phyloP scores from a whole-genome alignment of 2,888 invertebrate genomes.

The Torymus tubicola region DNA sequence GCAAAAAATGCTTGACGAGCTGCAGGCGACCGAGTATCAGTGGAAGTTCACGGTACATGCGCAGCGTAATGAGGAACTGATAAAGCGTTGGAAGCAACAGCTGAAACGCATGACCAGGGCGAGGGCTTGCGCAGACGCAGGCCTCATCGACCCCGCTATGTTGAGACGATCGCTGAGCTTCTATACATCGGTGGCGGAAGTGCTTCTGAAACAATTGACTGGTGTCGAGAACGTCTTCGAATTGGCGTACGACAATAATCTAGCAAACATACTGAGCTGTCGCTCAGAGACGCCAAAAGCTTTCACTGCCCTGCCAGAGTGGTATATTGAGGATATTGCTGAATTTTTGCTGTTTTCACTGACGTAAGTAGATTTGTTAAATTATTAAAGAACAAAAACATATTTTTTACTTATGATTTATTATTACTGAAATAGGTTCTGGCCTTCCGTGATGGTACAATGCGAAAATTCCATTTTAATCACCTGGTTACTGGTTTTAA shows the following conservation, averaged over 20 bases:
- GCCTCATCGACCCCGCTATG: conserved; percentile 89
- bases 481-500: conserved; percentile 91
- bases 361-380: conserved; percentile 83
- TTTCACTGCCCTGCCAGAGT: conserved; percentile 96
- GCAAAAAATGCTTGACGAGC: conserved; percentile 91
- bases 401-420: conserved; percentile 9
- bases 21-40: conserved; percentile 87
- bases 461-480: conserved; percentile 90
- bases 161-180: conserved; percentile 90
- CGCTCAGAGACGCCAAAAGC: conserved; percentile 82
- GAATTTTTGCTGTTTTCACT: conserved; percentile 95
- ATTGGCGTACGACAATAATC: conserved; percentile 71
- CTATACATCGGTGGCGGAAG: conserved; percentile 90
- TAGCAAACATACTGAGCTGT: conserved; percentile 79
- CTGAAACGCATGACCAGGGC: conserved; percentile 85
- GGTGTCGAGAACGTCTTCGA: conserved; percentile 64
- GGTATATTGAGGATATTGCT: conserved; percentile 98
- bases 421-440: conserved; percentile 80
- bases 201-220: conserved; percentile 84
- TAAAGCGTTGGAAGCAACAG: conserved; percentile 92
- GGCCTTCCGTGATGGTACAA: conserved; percentile 85
- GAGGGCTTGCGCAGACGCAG: conserved; percentile 94
- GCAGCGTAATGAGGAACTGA: conserved; percentile 87
- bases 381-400: not conserved
- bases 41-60: conserved; percentile 89